Evolutionary conservation across 1,140 invertebrate genomes (phyloP).

Genomic region (Drosophila carrolli): DNA sequence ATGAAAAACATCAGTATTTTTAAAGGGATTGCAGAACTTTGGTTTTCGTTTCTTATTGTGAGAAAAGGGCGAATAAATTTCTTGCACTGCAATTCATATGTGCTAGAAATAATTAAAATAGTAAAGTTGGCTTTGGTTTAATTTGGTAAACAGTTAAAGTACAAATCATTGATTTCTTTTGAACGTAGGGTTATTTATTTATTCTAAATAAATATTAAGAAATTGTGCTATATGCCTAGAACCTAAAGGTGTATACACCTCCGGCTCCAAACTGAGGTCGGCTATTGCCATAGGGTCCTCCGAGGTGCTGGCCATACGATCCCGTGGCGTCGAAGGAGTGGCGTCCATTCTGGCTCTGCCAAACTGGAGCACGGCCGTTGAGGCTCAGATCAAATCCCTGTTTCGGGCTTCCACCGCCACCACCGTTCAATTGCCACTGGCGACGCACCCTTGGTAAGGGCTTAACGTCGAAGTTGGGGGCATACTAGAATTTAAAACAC

Average conservation of each 20-base stretch:
- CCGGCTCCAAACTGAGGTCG: slow-evolving; percentile 68
- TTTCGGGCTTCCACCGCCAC: slow-evolving; percentile 62
- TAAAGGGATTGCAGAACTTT: too few relatives aligned
- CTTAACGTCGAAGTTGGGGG: slow-evolving; percentile 3
- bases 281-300: slow-evolving; percentile 77
- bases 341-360: slow-evolving; percentile 74
- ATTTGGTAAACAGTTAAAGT: too few relatives aligned
- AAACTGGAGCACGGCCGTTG: slow-evolving; percentile 62
- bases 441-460: slow-evolving; percentile 43
- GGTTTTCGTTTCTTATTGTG: too few relatives aligned
- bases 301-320: slow-evolving; percentile 71
- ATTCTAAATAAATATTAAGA: slow-evolving; percentile 1
- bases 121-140: too few relatives aligned
- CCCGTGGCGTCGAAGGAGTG: slow-evolving; percentile 69
- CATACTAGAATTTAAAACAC: slow-evolving; percentile 1
- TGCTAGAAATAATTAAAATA: too few relatives aligned
- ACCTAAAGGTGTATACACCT: slow-evolving; percentile 63
- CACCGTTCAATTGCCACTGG: slow-evolving; percentile 49
- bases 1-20: too few relatives aligned
- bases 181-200: background rate
- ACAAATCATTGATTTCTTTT: background rate
- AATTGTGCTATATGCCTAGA: slow-evolving; percentile 5
- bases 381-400: slow-evolving; percentile 71
- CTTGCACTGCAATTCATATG: too few relatives aligned
- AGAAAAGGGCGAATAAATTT: too few relatives aligned